Base-by-base conservation (phyloP, 2,797 vertebrate genomes). In the Enteromius thamalakanensis region DNA sequence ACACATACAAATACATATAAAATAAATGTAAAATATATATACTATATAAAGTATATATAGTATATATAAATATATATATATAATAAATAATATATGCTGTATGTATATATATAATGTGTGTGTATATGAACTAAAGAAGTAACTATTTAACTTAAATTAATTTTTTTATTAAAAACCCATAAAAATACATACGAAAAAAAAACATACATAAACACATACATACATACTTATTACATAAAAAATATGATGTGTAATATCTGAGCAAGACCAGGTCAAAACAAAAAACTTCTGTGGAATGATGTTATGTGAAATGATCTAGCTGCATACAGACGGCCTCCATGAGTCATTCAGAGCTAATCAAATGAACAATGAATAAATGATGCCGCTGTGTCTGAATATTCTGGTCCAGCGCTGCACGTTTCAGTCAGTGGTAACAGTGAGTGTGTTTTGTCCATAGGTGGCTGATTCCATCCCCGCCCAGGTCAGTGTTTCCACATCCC, bases 401-500 rank as follows among this genome's bases (percentile, higher is more conserved):
- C 64, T 84, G 47, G 76, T 53, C 76, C 76, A 80, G 78, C 49
- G 15, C 10, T 71, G 34, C 21, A 34, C 17, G 4, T 81, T 34
- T 70, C 19, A 70, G 37, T 40, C 71, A 80, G 6, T 60, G 88
- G 85, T 94, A 94, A 94, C 86, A 51, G 72, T 91, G 84, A 87
- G 90, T 94, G 89, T 94, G 90, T 93, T 94, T 85, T 93, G 37
- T 94, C 94, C 92, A 87, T 89, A 95, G 94, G 94, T 95, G 90
- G 92, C 94, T 83, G 94, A 95, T 85, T 94, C 94, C 90, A 93
- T 95, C 88, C 94, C 94, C 1, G 94, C 94, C 88, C 94, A 94
- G 94, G 94, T 95, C 91, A 95, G 93, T 94, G 87, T 86, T 84
- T 85, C 80, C 89, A 49, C 29, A n/a, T 76, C 51, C 72, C 71